Conservation (phyloP, 1,140 invertebrate genomes). For the Neotoxoptera formosana region DNA sequence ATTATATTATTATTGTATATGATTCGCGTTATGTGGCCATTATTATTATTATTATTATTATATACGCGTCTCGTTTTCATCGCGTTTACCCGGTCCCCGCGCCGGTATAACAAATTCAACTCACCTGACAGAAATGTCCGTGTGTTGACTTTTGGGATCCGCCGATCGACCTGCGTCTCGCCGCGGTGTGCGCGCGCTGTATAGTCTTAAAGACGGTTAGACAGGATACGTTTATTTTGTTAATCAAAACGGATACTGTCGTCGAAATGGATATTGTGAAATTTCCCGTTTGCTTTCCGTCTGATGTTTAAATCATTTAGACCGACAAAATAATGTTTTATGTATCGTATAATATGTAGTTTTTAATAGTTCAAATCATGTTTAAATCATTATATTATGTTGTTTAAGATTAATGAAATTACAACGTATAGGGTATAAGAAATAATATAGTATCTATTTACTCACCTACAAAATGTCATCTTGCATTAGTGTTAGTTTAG, state of each 20-base stretch:
- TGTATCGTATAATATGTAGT: neutral
- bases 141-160: neutral
- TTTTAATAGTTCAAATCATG: neutral
- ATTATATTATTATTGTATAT: neutral
- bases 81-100: neutral
- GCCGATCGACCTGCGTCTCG: neutral
- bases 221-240: neutral
- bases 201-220: neutral
- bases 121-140: slow-evolving; percentile 21
- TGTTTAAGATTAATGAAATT: slow-evolving; percentile 1
- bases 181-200: neutral
- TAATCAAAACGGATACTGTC: neutral
- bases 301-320: neutral
- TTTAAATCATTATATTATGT: neutral
- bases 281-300: neutral
- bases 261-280: neutral
- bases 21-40: slow-evolving; percentile 41
- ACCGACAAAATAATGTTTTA: neutral
- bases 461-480: neutral
- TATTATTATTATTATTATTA: slow-evolving; percentile 5
- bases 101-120: slow-evolving; percentile 23
- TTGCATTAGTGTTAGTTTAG: neutral
- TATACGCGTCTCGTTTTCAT: slow-evolving; percentile 4
- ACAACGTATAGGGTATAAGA: neutral
- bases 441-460: too few relatives aligned